Evolutionary conservation across 2,888 invertebrate species (phyloP).

Genomic region (Pegoplata infirma): DNA sequence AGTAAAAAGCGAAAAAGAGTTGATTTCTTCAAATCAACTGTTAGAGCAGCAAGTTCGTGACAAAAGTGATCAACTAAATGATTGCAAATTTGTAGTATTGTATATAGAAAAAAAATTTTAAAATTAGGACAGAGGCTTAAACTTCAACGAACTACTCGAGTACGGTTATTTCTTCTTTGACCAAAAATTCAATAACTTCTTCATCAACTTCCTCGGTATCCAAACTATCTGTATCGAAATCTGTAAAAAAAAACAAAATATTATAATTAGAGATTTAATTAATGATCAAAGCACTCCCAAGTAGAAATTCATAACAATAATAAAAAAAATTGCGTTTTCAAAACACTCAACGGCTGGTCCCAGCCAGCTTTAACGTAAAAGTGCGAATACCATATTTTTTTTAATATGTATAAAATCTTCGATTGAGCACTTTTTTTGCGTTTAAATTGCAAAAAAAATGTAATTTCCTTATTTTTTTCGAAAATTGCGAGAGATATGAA

Average conservation of each 20-base stretch:
- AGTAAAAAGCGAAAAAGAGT: background rate
- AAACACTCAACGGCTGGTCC: too few relatives aligned
- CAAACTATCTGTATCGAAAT: constrained; percentile 95
- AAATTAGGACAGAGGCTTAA: constrained; percentile 19
- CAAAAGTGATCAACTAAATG: constrained; percentile 29
- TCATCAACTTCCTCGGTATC: constrained; percentile 95
- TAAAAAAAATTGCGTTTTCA: too few relatives aligned
- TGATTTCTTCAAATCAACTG: background rate
- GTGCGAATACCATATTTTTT: too few relatives aligned
- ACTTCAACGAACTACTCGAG: constrained; percentile 81
- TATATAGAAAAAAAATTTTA: constrained; percentile 25
- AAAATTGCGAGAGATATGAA: too few relatives aligned
- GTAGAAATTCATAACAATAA: too few relatives aligned
- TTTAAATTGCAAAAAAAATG: too few relatives aligned
- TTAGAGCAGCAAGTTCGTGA: constrained; percentile 18
- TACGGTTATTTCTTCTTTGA: constrained; percentile 93
- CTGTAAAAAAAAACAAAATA: constrained; percentile 80
- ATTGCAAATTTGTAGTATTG: constrained; percentile 15
- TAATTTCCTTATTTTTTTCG: too few relatives aligned
- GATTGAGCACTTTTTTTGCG: too few relatives aligned
- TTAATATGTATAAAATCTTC: too few relatives aligned
- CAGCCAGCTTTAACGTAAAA: too few relatives aligned
- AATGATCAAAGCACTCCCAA: too few relatives aligned
- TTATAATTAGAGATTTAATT: background rate
- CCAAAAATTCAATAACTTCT: constrained; percentile 97